Evolutionary conservation across 2,797 vertebrate genomes (phyloP).

Genomic region (Leptatherina wallacei): DNA sequence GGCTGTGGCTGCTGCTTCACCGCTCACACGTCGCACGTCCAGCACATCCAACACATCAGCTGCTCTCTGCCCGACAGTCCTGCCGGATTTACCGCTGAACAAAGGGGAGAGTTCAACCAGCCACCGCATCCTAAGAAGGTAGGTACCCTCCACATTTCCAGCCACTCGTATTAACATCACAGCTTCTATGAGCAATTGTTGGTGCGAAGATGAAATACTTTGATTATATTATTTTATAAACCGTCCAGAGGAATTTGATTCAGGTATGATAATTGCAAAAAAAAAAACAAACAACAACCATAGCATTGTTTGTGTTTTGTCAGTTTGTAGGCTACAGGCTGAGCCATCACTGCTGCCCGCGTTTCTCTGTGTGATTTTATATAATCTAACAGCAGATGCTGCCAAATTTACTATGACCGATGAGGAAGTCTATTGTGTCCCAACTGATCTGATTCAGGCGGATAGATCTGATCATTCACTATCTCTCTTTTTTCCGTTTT

Average conservation of each 20-base stretch:
- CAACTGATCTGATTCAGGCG: slow-evolving; percentile 42
- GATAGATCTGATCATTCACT: slow-evolving; percentile 17
- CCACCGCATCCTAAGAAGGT: slow-evolving; percentile 74
- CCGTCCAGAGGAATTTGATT: slow-evolving; percentile 47
- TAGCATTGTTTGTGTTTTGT: background rate
- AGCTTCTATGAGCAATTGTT: background rate
- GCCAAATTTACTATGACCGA: slow-evolving; percentile 51
- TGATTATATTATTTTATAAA: background rate
- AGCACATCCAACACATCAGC: slow-evolving; percentile 56
- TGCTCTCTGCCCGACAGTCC: slow-evolving; percentile 54
- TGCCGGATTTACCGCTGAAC: slow-evolving; percentile 77
- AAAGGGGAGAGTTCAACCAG: slow-evolving; percentile 66
- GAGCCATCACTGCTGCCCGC: background rate
- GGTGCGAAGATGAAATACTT: background rate
- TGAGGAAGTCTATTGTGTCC: slow-evolving; percentile 76
- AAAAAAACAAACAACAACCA: too few relatives aligned
- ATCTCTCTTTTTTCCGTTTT: background rate
- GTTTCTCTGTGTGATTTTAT: slow-evolving; percentile 12
- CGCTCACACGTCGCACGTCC: slow-evolving; percentile 70
- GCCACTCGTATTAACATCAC: background rate
- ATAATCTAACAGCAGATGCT: slow-evolving; percentile 32
- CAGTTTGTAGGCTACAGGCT: background rate
- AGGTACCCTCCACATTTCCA: slow-evolving; percentile 18
- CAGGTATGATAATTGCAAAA: background rate
- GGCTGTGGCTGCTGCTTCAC: slow-evolving; percentile 53